Evolutionary conservation across 1,140 invertebrate genomes (phyloP).

Genomic region (Episyrphus balteatus): DNA sequence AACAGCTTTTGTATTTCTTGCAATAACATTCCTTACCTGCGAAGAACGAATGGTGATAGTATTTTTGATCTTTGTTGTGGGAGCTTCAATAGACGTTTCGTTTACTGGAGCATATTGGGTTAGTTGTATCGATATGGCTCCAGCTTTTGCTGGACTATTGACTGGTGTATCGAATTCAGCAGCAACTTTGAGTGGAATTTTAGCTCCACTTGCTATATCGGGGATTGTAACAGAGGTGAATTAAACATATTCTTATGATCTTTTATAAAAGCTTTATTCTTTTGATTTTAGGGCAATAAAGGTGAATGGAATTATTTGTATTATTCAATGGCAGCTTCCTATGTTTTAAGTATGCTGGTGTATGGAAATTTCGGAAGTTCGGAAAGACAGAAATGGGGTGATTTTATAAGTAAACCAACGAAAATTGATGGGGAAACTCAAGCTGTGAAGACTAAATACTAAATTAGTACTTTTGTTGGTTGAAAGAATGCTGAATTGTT

Average conservation of each 20-base stretch:
- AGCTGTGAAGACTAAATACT: too few relatives aligned
- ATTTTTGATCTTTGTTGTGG: conserved; percentile 15
- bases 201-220: conserved; percentile 17
- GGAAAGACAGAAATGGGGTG: conserved; percentile 18
- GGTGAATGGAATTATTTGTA: conserved; percentile 24
- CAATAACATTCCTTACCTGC: conserved; percentile 15
- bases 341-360: conserved; percentile 15
- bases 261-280: neutral
- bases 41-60: conserved; percentile 14
- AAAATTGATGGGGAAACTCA: too few relatives aligned
- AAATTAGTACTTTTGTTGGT: too few relatives aligned
- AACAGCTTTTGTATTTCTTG: conserved; percentile 8
- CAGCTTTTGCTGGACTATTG: conserved; percentile 24
- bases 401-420: neutral
- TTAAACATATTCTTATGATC: neutral
- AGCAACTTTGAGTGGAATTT: conserved; percentile 21
- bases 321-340: conserved; percentile 11
- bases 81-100: conserved; percentile 17
- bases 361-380: conserved; percentile 21
- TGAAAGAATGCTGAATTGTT: too few relatives aligned
- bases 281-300: conserved; percentile 17
- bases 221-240: conserved; percentile 19
- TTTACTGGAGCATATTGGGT: conserved; percentile 28
- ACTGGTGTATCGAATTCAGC: conserved; percentile 23
- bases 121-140: conserved; percentile 24